phyloP scores from a whole-genome alignment of 2,888 invertebrate genomes.

The Pediacus dermestoides region DNA sequence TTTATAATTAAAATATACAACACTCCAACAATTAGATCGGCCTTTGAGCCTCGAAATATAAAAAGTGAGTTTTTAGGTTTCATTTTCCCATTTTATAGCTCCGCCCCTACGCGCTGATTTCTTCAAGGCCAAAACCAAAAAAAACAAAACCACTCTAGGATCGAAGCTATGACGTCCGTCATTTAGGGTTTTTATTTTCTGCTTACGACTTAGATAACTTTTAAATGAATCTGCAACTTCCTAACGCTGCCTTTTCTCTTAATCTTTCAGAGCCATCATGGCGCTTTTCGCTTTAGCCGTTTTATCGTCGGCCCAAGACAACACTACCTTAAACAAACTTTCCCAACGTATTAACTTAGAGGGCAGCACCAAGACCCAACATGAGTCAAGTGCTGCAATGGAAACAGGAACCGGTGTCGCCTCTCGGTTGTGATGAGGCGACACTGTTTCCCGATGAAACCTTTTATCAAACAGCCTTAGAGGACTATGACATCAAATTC shows the following conservation, averaged over 20 bases:
- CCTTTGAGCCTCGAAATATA: no score
- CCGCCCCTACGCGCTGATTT: no score
- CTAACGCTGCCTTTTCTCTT: conserved; percentile 18
- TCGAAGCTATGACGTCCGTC: no score
- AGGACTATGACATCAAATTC: conserved; percentile 42
- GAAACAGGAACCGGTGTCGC: conserved; percentile 56
- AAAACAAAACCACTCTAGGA: no score
- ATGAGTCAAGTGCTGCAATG: conserved; percentile 45
- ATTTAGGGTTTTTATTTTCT: conserved; percentile 1
- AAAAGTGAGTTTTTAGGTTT: no score
- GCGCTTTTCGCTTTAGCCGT: conserved; percentile 66
- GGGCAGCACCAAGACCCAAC: conserved; percentile 28
- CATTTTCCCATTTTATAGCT: no score
- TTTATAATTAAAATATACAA: no score
- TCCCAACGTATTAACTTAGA: conserved; percentile 27
- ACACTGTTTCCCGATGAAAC: conserved; percentile 38
- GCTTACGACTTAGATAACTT: no score
- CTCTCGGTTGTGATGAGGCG: conserved; percentile 44
- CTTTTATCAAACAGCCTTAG: conserved; percentile 41
- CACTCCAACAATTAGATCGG: no score
- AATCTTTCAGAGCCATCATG: conserved; percentile 82
- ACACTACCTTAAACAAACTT: conserved; percentile 38
- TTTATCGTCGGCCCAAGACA: conserved; percentile 57
- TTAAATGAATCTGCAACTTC: no score
- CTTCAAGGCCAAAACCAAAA: no score